Evolutionary conservation across 2,888 invertebrate genomes (phyloP).

Genomic region (Cenopis cana): DNA sequence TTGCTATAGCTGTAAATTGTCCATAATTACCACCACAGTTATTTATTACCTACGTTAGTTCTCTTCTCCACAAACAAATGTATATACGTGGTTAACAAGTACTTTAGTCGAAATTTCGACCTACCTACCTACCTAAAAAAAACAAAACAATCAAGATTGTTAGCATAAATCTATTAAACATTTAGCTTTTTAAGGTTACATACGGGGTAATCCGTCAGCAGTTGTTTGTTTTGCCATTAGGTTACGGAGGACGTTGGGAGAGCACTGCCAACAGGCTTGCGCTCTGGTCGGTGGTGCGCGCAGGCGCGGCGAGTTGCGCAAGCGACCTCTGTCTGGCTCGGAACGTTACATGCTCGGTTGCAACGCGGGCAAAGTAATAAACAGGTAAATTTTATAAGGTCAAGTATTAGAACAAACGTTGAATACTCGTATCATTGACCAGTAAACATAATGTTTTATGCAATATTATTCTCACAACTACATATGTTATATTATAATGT

Average conservation of each 20-base stretch:
- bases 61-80: background rate
- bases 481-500: background rate
- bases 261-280: background rate
- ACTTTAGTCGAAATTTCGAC: background rate
- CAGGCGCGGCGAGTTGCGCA: constrained; percentile 21
- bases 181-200: background rate
- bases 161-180: no score
- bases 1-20: constrained; percentile 6
- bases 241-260: constrained; percentile 2
- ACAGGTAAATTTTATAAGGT: constrained; percentile 27
- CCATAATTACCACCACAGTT: background rate
- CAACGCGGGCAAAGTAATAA: constrained; percentile 23
- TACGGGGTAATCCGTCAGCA: background rate
- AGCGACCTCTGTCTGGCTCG: constrained; percentile 23
- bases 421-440: background rate
- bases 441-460: background rate
- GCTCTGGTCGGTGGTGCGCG: constrained; percentile 2
- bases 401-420: constrained; percentile 8
- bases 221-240: constrained; percentile 5
- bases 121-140: background rate
- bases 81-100: background rate
- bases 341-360: constrained; percentile 21
- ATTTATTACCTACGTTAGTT: background rate
- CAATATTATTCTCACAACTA: background rate
- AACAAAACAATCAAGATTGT: background rate